phyloP scores from a whole-genome alignment of 2,797 vertebrate species.

The Sebastes minor region DNA sequence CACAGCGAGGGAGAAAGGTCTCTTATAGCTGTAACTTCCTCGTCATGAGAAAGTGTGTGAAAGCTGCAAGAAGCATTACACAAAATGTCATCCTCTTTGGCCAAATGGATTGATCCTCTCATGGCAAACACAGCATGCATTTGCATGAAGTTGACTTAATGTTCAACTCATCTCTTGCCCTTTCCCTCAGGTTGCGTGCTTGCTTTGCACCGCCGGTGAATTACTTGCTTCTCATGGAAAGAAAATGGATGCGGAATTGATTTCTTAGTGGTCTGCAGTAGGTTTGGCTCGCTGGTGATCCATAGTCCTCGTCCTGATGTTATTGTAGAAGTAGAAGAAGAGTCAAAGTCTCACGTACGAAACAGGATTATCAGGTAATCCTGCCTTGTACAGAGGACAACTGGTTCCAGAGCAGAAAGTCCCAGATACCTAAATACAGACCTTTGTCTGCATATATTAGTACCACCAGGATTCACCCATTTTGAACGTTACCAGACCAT shows the following conservation, averaged over 20 bases:
- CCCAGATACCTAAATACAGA: background rate
- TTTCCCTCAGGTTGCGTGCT: conserved; percentile 16
- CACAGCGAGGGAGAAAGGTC: background rate
- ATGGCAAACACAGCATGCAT: conserved; percentile 11
- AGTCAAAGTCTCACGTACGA: conserved; percentile 6
- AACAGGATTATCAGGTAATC: conserved; percentile 5
- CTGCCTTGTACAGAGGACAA: background rate
- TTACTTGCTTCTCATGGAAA: conserved; percentile 14
- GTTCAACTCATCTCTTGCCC: conserved; percentile 10
- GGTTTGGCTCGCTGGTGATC: conserved; percentile 12
- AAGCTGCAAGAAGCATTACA: background rate
- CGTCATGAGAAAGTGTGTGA: background rate
- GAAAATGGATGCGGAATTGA: conserved; percentile 15
- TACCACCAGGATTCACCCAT: background rate
- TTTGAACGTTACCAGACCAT: background rate
- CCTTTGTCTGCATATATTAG: background rate
- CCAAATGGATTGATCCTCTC: conserved; percentile 29
- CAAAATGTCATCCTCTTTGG: background rate
- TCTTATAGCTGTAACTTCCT: background rate
- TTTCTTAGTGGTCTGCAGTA: conserved; percentile 16
- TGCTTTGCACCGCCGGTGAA: conserved; percentile 14
- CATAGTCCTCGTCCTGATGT: conserved; percentile 8
- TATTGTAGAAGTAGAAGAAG: background rate
- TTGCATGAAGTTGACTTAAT: conserved; percentile 23
- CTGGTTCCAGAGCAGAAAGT: background rate